phyloP scores from a whole-genome alignment of 2,888 invertebrate species.

The Metopia argyrocephala region DNA sequence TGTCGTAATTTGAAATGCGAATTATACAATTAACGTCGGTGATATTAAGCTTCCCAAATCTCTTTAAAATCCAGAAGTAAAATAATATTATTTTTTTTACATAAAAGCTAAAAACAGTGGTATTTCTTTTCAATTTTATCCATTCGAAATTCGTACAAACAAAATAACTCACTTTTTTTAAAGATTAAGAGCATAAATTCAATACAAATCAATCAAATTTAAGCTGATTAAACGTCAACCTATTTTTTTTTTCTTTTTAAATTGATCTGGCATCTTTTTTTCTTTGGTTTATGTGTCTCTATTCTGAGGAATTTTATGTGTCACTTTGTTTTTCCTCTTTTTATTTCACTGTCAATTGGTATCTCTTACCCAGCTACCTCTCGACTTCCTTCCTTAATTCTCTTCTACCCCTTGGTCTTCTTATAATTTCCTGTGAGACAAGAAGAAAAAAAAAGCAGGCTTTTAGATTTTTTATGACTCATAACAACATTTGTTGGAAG shows the following conservation, averaged over 20 bases:
- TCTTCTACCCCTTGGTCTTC: neutral
- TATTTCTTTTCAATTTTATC: too few relatives aligned
- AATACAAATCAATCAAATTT: too few relatives aligned
- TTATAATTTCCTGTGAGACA: neutral
- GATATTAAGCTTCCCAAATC: too few relatives aligned
- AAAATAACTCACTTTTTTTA: too few relatives aligned
- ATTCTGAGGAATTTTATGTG: conserved; percentile 61
- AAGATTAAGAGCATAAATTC: neutral
- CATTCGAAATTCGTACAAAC: too few relatives aligned
- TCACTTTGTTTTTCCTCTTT: conserved; percentile 29
- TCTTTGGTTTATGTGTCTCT: neutral
- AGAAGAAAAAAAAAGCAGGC: neutral
- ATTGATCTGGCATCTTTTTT: neutral
- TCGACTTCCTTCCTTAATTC: neutral
- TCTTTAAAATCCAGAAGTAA: too few relatives aligned
- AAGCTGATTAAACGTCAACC: too few relatives aligned
- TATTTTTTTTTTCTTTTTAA: too few relatives aligned
- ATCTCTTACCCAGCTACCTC: neutral
- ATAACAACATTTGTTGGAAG: neutral
- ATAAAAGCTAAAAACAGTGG: too few relatives aligned
- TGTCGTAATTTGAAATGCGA: too few relatives aligned
- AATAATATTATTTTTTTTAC: too few relatives aligned
- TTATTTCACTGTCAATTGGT: neutral
- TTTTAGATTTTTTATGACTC: neutral
- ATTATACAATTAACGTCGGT: too few relatives aligned